Conservation (phyloP, 2,888 invertebrate genomes). For the Nipponacmea schrenckii region DNA sequence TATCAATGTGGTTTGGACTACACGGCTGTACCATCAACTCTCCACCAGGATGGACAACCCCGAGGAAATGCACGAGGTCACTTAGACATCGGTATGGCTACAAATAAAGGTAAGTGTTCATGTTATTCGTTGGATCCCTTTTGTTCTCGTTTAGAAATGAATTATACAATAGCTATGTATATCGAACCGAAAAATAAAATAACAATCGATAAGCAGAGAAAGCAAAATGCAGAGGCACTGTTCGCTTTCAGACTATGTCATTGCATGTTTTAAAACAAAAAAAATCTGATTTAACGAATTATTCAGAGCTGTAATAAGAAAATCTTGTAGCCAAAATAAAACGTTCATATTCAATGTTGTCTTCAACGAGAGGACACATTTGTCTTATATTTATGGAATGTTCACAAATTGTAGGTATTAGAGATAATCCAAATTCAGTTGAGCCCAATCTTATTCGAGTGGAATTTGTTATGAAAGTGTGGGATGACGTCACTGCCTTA, state of each 20-base stretch:
- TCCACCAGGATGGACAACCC: constrained; percentile 40
- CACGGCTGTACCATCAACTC: constrained; percentile 8
- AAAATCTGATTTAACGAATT: too few species aligned
- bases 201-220: too few species aligned
- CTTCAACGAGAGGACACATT: too few species aligned
- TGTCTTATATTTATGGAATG: too few species aligned
- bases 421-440: constrained; percentile 24
- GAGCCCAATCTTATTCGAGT: constrained; percentile 44
- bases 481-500: constrained; percentile 33
- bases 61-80: constrained; percentile 44
- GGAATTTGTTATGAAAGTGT: constrained; percentile 44
- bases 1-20: constrained; percentile 49
- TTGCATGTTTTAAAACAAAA: too few species aligned
- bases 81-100: constrained; percentile 41
- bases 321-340: too few species aligned
- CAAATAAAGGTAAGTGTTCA: constrained; percentile 48
- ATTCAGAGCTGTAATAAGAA: too few species aligned
- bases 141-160: neutral
- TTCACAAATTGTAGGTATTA: constrained; percentile 34
- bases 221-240: too few species aligned
- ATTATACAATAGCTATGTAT: too few species aligned
- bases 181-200: too few species aligned
- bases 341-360: too few species aligned
- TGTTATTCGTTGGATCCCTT: neutral
- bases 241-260: too few species aligned